Conservation (phyloP, 2,113 vertebrate genomes). For the Notothenia rossii region DNA sequence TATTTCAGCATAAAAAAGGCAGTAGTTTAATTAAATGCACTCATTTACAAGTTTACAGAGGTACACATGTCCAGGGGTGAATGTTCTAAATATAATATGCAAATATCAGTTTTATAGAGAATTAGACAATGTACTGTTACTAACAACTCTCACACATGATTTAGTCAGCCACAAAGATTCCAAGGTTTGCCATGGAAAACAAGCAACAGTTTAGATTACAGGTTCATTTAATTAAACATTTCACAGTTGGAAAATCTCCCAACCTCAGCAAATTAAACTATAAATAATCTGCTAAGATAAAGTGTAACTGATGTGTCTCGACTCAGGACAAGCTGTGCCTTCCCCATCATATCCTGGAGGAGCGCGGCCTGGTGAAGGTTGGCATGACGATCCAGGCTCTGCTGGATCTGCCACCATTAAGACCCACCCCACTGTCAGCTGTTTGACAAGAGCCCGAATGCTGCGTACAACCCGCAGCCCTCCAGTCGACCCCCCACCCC, state of each 20-base stretch:
- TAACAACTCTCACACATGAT: neutral
- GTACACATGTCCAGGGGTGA: too few relatives aligned
- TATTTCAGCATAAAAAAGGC: too few relatives aligned
- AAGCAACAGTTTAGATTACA: neutral
- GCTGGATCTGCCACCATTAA: conserved; percentile 90
- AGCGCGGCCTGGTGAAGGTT: conserved; percentile 96
- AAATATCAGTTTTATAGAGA: too few relatives aligned
- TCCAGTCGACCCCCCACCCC: conserved; percentile 19
- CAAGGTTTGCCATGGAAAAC: neutral
- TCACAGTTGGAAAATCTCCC: neutral
- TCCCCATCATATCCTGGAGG: conserved; percentile 98
- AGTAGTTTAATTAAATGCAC: too few relatives aligned
- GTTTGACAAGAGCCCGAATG: conserved; percentile 81
- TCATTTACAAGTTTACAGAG: too few relatives aligned
- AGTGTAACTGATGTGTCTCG: neutral
- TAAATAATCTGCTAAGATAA: neutral
- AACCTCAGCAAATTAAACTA: neutral
- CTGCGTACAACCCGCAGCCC: conserved; percentile 12
- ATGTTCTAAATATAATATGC: too few relatives aligned
- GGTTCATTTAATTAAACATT: neutral
- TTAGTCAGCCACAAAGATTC: neutral
- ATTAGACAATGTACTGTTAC: neutral
- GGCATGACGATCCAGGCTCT: conserved; percentile 95
- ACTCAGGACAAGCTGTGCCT: conserved; percentile 95
- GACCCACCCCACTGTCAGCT: conserved; percentile 89